Conservation (phyloP, 2,797 vertebrate species). For the Falco columbarius region DNA sequence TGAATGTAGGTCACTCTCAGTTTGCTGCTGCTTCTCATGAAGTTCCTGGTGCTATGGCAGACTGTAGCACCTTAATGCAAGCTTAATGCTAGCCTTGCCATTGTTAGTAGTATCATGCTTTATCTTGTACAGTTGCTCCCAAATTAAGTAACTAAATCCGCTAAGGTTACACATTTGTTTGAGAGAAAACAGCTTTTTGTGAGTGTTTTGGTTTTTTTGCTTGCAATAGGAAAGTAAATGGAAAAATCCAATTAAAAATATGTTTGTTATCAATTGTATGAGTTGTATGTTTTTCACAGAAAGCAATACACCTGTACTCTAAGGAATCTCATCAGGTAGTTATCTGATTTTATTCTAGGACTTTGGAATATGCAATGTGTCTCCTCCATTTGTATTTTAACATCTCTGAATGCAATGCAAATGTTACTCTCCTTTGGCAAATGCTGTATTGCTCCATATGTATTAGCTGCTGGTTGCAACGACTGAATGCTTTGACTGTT, state of each 20-base stretch:
- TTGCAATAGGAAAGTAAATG: not conserved
- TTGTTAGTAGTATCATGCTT: not conserved
- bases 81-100: not conserved
- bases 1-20: not conserved
- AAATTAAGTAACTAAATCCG: not conserved
- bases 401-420: not conserved
- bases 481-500: not conserved
- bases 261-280: not conserved
- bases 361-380: not conserved
- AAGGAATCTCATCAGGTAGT: not conserved
- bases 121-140: not conserved
- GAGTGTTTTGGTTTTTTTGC: not conserved
- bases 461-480: not conserved
- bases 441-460: not conserved
- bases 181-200: not conserved
- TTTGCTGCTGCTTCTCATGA: not conserved
- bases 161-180: not conserved
- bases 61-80: not conserved
- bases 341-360: not conserved
- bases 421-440: not conserved
- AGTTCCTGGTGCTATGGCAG: not conserved
- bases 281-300: not conserved
- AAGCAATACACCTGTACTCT: not conserved
- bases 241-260: not conserved
- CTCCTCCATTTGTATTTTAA: not conserved